Evolutionary conservation across 2,888 invertebrate genomes (phyloP), one percentile per base, ranked within the genome.

Genomic region (Acanthococcus lagerstroemiae): DNA sequence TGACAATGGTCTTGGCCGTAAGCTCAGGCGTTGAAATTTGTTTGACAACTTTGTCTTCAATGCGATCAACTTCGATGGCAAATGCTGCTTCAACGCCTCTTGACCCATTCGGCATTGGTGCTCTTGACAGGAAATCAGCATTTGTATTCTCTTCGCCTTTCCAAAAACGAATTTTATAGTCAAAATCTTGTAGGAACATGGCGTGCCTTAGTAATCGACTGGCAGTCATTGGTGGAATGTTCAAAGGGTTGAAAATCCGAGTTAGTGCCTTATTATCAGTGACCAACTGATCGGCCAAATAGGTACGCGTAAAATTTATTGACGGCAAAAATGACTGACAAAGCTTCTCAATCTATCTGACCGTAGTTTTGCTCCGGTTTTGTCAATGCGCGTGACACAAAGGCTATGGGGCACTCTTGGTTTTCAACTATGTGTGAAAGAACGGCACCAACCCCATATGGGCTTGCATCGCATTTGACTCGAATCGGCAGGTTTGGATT

Each of bases 401-500:
- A 69, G 2, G 65, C 69, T 12, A 69, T 68, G 12, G 69, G 69
- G 3, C 44, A 12, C 61, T 70, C 68, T 6, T 21, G 15, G 21
- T 65, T 68, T 37, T 68, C 57, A 12, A 69, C 48, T 12, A 26
- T 26, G 45, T 68, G 70, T 26, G 60, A 58, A 2, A 67, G 55
- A 19, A 70, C 65, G n/a, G 68, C 67, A 6, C 61, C 65, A 5
- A 69, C 37, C 2, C 69, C 69, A 19, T 3, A 12, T 30, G 67
- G 68, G 26, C 68, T 69, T n/a, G 69, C 70, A 37, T 70, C 69
- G 19, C 56, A 45, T n/a, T 44, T 19, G n/a, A 63, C 9, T 17
- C 58, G 46, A 22, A 70, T 24, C 54, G 70, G 69, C 48, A 69
- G 30, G 7, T 66, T 30, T 30, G 71, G 71, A 58, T 72, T 61